Percentiles rank a stretch among this genome's conserved stretches.
These are phyloP conservation scores for Hofmannophila pseudospretella DNA, from an alignment of 2,888 invertebrate species.

Conservation along the genomic window DNA sequence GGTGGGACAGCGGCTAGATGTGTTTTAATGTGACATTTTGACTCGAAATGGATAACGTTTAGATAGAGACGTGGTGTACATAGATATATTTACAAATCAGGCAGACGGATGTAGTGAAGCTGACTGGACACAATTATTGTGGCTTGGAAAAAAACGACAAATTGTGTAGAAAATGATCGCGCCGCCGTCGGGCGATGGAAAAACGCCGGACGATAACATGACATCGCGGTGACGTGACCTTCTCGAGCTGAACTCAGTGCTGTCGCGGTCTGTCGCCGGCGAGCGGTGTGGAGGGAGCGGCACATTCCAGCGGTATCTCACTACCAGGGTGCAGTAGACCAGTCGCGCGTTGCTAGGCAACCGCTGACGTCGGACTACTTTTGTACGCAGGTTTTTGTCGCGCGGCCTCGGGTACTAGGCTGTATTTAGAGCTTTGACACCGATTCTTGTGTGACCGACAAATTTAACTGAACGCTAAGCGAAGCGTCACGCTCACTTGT, in stretches of 20 bases:
- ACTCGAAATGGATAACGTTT: too few species aligned
- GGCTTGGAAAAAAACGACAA: too few species aligned
- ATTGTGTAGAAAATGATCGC: not conserved
- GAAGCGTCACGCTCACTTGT: too few species aligned
- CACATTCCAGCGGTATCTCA: conserved; percentile 9
- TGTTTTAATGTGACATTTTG: too few species aligned
- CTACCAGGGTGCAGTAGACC: not conserved
- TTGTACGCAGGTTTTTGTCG: not conserved
- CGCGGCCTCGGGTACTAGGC: too few species aligned
- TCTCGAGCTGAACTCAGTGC: not conserved
- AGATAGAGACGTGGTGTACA: too few species aligned
- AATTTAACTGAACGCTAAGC: too few species aligned
- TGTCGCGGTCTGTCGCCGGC: conserved; percentile 1
- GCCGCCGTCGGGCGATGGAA: not conserved
- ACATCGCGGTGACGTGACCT: conserved; percentile 9
- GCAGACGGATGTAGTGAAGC: too few species aligned
- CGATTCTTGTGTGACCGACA: too few species aligned
- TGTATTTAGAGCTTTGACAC: too few species aligned
- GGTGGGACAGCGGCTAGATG: not conserved
- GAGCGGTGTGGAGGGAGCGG: not conserved
- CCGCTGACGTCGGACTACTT: not conserved
- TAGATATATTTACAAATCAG: too few species aligned
- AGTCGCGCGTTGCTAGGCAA: conserved; percentile 6
- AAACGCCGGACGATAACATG: not conserved
- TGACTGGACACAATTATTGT: too few species aligned